These are phyloP conservation scores for Mohoua ochrocephala DNA, from an alignment of 2,113 vertebrate species.

Conservation along the genomic window DNA sequence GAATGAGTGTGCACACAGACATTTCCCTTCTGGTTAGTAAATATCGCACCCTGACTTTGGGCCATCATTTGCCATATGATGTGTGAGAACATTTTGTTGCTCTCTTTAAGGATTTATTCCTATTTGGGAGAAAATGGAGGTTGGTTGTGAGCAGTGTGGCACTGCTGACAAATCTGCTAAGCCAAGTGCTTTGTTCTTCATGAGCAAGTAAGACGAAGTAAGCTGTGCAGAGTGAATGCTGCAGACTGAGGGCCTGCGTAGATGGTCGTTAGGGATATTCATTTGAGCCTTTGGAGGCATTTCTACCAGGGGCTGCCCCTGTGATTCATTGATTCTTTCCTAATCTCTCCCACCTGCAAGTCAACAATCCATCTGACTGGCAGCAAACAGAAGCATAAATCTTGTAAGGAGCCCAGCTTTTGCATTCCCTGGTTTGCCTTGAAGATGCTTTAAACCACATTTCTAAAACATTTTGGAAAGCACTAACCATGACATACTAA, in stretches of 20 bases:
- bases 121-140: background rate
- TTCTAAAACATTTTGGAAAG: background rate
- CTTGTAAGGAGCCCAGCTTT: background rate
- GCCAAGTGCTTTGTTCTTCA: slow-evolving; percentile 7
- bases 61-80: slow-evolving; percentile 36
- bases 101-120: slow-evolving; percentile 42
- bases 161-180: background rate
- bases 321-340: slow-evolving; percentile 17
- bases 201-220: slow-evolving; percentile 17
- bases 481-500: background rate
- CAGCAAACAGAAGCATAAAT: background rate
- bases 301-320: background rate
- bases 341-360: slow-evolving; percentile 12
- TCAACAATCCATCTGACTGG: background rate
- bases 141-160: background rate
- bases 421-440: background rate
- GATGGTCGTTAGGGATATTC: background rate
- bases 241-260: background rate
- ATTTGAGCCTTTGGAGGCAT: background rate
- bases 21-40: background rate
- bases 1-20: background rate
- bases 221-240: background rate
- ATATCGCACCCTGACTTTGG: slow-evolving; percentile 3
- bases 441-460: background rate
- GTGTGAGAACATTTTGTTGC: slow-evolving; percentile 45